Percentiles rank a stretch among this genome's conserved stretches.
phyloP scores from a whole-genome alignment of 2,113 vertebrate genomes.

The Nerophis lumbriciformis region DNA sequence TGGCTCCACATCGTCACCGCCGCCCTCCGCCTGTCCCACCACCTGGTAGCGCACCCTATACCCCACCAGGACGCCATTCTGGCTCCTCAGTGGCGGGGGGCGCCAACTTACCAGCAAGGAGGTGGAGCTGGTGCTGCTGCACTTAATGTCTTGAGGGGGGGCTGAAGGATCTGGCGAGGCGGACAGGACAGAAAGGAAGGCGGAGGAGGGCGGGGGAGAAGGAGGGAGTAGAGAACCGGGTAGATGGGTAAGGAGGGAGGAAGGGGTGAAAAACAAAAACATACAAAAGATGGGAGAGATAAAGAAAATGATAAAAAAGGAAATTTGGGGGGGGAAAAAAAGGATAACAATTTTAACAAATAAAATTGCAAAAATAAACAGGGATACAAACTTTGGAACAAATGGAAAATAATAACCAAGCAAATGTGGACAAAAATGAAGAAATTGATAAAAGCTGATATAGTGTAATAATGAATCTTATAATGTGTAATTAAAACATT shows the following conservation, averaged over 20 bases:
- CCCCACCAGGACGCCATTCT: slow-evolving; percentile 89
- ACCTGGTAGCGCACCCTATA: slow-evolving; percentile 91
- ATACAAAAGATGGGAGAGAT: slow-evolving; percentile 94
- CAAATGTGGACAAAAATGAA: slow-evolving; percentile 60
- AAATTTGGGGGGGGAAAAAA: slow-evolving; percentile 69
- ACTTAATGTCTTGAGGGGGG: slow-evolving; percentile 97
- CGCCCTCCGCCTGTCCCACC: slow-evolving; percentile 78
- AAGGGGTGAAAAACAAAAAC: slow-evolving; percentile 65
- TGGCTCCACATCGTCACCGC: slow-evolving; percentile 67
- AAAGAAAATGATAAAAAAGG: slow-evolving; percentile 84
- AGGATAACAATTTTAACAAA: slow-evolving; percentile 54
- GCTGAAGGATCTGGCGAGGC: slow-evolving; percentile 92
- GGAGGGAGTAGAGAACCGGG: slow-evolving; percentile 49
- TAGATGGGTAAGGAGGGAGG: slow-evolving; percentile 36
- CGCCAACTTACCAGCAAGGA: slow-evolving; percentile 98
- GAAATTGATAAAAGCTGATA: slow-evolving; percentile 40
- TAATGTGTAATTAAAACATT: neutral
- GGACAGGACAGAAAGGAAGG: slow-evolving; percentile 64
- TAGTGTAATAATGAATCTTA: slow-evolving; percentile 63
- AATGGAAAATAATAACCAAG: slow-evolving; percentile 37
- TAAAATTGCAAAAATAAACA: slow-evolving; percentile 51
- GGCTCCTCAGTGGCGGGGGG: slow-evolving; percentile 86
- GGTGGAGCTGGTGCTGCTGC: slow-evolving; percentile 92
- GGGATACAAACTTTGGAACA: slow-evolving; percentile 39
- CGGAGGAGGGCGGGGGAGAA: slow-evolving; percentile 36